These are phyloP conservation scores for Perdita meconis DNA, from an alignment of 2,888 invertebrate species.

Conservation along the genomic window DNA sequence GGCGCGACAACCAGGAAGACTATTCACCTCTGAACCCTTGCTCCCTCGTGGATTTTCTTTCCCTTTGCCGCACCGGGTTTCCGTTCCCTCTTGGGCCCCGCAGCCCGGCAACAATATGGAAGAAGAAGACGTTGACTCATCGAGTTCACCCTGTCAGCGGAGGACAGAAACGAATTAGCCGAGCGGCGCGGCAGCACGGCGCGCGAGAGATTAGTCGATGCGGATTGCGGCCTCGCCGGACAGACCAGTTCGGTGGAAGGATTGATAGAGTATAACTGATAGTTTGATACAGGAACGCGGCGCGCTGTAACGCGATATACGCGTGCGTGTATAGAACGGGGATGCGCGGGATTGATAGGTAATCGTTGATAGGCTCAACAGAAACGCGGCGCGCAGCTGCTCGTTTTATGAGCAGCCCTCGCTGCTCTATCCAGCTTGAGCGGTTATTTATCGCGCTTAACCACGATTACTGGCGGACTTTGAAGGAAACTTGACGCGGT, in stretches of 20 bases:
- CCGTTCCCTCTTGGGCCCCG: not conserved
- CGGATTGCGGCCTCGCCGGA: constrained; percentile 38
- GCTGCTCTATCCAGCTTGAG: constrained; percentile 31
- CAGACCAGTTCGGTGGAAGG: constrained; percentile 52
- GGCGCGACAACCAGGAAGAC: constrained; percentile 74
- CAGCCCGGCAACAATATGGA: not conserved
- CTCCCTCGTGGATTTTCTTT: constrained; percentile 33
- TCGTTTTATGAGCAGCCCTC: constrained; percentile 45
- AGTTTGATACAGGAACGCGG: constrained; percentile 63
- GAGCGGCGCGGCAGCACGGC: constrained; percentile 24
- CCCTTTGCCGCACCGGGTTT: constrained; percentile 1
- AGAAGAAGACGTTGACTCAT: constrained; percentile 63
- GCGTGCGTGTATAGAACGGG: not conserved
- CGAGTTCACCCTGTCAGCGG: constrained; percentile 60
- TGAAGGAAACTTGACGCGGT: constrained; percentile 17
- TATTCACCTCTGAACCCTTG: constrained; percentile 42
- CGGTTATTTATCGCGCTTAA: constrained; percentile 40
- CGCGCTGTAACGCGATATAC: constrained; percentile 50
- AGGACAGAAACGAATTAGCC: constrained; percentile 61
- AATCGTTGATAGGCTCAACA: constrained; percentile 61
- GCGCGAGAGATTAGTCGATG: constrained; percentile 49
- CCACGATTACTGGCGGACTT: constrained; percentile 19
- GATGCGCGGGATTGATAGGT: constrained; percentile 62
- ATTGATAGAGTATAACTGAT: constrained; percentile 67
- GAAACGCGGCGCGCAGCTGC: constrained; percentile 39